A percentile compares a stretch with the other conserved stretches of the same genome.
phyloP scores from a whole-genome alignment of 1,140 invertebrate species.

The Aphaenogaster rudis region DNA sequence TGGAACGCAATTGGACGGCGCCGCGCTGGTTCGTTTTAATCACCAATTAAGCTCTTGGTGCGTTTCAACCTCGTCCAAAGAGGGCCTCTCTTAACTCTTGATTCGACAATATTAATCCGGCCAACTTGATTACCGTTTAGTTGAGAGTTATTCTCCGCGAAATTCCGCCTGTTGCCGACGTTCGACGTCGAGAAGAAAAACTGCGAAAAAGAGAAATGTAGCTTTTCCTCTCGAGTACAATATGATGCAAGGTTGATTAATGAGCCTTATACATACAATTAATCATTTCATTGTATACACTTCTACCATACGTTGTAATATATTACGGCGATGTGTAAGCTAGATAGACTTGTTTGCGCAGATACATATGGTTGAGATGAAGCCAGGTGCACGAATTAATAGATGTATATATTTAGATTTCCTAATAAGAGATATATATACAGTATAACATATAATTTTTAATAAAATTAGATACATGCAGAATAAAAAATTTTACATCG shows the following conservation, averaged over 20 bases:
- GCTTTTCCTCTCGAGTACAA: not conserved
- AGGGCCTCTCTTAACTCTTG: constrained; percentile 24
- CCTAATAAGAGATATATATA: not conserved
- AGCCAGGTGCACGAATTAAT: not conserved
- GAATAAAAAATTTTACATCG: not conserved
- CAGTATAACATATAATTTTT: not conserved
- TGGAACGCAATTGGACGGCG: constrained; percentile 22
- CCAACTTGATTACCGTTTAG: constrained; percentile 21
- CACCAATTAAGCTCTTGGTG: constrained; percentile 20
- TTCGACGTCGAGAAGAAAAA: not conserved
- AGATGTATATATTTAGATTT: not conserved
- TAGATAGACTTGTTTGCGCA: not conserved
- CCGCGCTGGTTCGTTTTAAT: constrained; percentile 42
- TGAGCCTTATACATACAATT: not conserved
- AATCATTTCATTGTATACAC: not conserved
- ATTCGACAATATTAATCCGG: constrained; percentile 51
- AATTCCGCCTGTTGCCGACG: not conserved
- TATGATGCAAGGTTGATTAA: constrained; percentile 40
- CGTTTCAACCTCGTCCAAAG: constrained; percentile 17
- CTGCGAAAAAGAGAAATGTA: not conserved
- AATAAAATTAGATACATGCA: not conserved
- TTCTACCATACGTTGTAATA: not conserved
- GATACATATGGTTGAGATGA: not conserved
- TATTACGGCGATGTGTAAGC: not conserved
- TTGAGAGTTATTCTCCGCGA: constrained; percentile 16